Conservation (phyloP, 2,113 vertebrate genomes). For the Syngnathus typhle region DNA sequence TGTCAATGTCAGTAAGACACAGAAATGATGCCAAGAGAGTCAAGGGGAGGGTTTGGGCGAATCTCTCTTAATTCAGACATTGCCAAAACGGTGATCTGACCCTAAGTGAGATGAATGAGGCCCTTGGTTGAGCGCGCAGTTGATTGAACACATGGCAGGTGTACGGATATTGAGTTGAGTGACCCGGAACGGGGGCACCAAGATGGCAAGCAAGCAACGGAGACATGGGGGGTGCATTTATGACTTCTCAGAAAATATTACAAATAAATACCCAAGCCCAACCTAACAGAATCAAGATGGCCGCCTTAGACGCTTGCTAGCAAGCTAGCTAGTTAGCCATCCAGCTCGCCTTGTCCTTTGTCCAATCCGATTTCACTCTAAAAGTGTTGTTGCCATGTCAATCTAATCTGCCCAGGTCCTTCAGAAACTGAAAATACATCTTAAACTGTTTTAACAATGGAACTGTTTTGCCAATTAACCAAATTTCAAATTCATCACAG, state of each 20-base stretch:
- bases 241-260: background rate
- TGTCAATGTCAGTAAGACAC: slow-evolving; percentile 21
- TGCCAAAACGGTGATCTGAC: slow-evolving; percentile 64
- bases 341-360: background rate
- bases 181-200: slow-evolving; percentile 41
- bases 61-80: slow-evolving; percentile 62
- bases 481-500: no score
- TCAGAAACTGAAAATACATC: no score
- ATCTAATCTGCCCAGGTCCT: no score
- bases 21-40: slow-evolving; percentile 18
- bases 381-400: no score
- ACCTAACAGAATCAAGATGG: no score
- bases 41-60: slow-evolving; percentile 17
- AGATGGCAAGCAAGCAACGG: slow-evolving; percentile 20
- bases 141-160: slow-evolving; percentile 57
- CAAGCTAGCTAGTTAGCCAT: background rate
- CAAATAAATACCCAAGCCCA: background rate
- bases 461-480: no score
- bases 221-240: background rate
- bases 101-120: slow-evolving; percentile 69
- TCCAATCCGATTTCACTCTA: background rate
- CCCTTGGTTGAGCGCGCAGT: slow-evolving; percentile 55
- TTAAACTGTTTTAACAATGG: no score
- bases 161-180: slow-evolving; percentile 65
- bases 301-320: background rate